phyloP scores from a whole-genome alignment of 2,888 invertebrate genomes.

The Candidula unifasciata region DNA sequence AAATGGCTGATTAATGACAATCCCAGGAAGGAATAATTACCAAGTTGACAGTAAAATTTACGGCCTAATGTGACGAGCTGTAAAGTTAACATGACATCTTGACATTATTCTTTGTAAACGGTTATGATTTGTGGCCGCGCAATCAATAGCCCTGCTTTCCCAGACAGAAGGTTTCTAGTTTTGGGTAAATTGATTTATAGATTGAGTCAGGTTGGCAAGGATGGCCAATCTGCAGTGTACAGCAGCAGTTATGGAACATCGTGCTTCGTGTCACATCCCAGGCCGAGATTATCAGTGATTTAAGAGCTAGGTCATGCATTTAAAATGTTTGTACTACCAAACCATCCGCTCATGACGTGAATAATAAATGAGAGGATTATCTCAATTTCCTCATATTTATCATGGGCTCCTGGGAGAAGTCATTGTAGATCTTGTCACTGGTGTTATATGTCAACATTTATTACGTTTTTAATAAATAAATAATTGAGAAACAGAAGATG shows the following conservation, averaged over 20 bases:
- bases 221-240: background rate
- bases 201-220: background rate
- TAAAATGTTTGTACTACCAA: background rate
- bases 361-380: background rate
- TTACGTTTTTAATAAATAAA: too few relatives aligned
- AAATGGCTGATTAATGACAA: background rate
- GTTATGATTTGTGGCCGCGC: slow-evolving; percentile 13
- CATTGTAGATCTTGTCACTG: too few relatives aligned
- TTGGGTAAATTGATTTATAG: background rate
- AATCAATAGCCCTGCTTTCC: background rate
- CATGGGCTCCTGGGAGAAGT: too few relatives aligned
- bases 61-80: background rate
- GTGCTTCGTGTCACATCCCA: background rate
- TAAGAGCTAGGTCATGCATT: background rate
- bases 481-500: too few relatives aligned
- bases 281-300: background rate
- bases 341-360: background rate
- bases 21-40: background rate
- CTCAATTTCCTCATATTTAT: background rate
- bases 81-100: background rate
- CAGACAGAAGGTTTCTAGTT: background rate
- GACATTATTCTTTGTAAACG: background rate
- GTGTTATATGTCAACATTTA: too few relatives aligned
- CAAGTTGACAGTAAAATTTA: background rate
- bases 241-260: background rate